A percentile compares a stretch with the other conserved stretches of the same genome.
Conservation (phyloP, 2,113 vertebrate species). For the Progne subis region DNA sequence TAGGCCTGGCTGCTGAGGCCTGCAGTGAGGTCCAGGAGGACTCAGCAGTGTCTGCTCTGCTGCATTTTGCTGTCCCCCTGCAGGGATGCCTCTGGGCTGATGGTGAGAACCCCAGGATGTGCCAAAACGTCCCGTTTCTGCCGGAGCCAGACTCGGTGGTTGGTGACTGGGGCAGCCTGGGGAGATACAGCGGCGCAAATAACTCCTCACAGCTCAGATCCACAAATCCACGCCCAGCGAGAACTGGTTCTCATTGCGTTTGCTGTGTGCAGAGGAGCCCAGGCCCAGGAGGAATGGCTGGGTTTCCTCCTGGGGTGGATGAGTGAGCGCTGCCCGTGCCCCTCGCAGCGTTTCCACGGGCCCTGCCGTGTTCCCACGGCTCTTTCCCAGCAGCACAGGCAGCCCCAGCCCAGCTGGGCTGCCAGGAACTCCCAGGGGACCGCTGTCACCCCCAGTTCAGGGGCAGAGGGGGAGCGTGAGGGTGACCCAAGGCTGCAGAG, state of each 20-base stretch:
- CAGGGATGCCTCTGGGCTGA: neutral
- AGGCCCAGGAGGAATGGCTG: neutral
- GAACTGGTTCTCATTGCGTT: accelerated
- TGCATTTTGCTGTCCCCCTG: neutral
- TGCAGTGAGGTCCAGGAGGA: neutral
- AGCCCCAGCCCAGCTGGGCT: neutral
- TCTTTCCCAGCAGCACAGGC: neutral
- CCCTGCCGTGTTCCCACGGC: accelerated
- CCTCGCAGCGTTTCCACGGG: neutral
- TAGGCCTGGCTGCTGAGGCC: neutral
- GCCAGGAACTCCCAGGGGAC: accelerated
- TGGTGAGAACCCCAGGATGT: neutral
- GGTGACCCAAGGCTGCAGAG: neutral
- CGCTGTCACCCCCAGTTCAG: accelerated
- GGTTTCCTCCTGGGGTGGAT: neutral
- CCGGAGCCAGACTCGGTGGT: accelerated
- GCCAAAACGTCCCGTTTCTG: neutral
- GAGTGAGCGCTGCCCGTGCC: neutral
- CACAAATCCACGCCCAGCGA: too few species aligned
- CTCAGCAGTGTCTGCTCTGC: neutral
- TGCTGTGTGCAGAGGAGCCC: neutral
- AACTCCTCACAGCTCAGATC: neutral
- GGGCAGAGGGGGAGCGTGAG: accelerated
- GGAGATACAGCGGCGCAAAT: neutral
- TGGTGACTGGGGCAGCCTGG: neutral